phyloP scores from a whole-genome alignment of 2,888 invertebrate species.

The Nemotelus pantherinus region DNA sequence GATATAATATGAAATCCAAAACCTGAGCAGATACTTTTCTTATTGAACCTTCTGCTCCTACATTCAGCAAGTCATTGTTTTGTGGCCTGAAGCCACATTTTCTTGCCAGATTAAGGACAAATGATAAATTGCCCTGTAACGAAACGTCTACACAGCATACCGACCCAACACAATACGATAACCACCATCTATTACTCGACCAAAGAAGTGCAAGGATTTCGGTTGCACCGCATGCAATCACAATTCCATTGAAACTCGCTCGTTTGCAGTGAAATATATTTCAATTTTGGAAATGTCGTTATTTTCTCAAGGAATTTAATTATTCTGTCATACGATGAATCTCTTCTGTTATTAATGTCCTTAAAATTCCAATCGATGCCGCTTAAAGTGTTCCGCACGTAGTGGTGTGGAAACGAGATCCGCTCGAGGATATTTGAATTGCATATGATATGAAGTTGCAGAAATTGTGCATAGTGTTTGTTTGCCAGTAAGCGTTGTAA shows the following conservation, averaged over 20 bases:
- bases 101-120: not conserved
- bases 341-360: conserved; percentile 37
- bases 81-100: too few relatives aligned
- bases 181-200: not conserved
- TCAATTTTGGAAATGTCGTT: conserved; percentile 37
- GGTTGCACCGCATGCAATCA: not conserved
- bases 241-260: not conserved
- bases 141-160: not conserved
- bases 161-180: too few relatives aligned
- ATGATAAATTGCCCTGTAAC: not conserved
- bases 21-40: too few relatives aligned
- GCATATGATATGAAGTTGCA: too few relatives aligned
- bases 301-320: conserved; percentile 44
- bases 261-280: conserved; percentile 26
- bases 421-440: too few relatives aligned
- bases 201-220: not conserved
- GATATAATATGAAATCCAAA: too few relatives aligned
- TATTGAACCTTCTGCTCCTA: too few relatives aligned
- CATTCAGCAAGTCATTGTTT: too few relatives aligned
- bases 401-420: too few relatives aligned
- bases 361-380: conserved; percentile 32
- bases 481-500: too few relatives aligned
- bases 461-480: too few relatives aligned
- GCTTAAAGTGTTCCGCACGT: not conserved
- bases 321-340: conserved; percentile 34